Evolutionary conservation across 1,140 invertebrate species (phyloP), one percentile per base, ranked within the genome.

Genomic region (Saxidomus purpurata): DNA sequence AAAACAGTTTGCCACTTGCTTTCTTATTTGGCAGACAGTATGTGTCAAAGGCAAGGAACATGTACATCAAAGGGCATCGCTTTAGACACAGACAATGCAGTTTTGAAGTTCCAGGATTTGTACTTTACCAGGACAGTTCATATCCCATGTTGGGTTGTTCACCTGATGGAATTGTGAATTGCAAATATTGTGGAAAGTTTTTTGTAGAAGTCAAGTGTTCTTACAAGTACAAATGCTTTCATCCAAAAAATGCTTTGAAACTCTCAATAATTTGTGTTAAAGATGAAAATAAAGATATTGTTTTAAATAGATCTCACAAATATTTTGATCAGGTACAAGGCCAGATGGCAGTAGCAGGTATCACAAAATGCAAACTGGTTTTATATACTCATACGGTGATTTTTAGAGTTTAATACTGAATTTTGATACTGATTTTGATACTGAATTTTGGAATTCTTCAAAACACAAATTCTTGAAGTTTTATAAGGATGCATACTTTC

Each of bases 381-480:
- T 31, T 47, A 6, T 88, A 67, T 49, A 88, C 74, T 31, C 52
- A 88, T 25, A 88, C 80, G n/a, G 77, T 74, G 15, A 88, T 88
- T 49, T 17, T 11, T 40, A 34, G 19, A 28, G 1, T 3, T 31
- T 47, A 71, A 40, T n/a, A 71, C 4, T 3, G 22, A 49, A 61
- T 47, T 74, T 88, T 71, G 59, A 69, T 69, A 55, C 80, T 28
- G 11, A 63, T 8, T 88, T 80, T 88, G 86, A 88, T 80, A 55
- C 34, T 49, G 43, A 67, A 0, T 63, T 80, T 25, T 88, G 55
- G 77, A 47, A 31, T 15, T 19, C 22, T 19, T 28, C 28, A 19
- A 61, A 61, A 76, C 22, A 40, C 15, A 77, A 52, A 13, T 34
- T 86, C 8, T 25, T 69, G 22, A 38, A n/a, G 17, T 86, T 86